These are phyloP conservation scores for Sphinx pinastri DNA, from an alignment of 2,888 invertebrate genomes.

Conservation along the genomic window DNA sequence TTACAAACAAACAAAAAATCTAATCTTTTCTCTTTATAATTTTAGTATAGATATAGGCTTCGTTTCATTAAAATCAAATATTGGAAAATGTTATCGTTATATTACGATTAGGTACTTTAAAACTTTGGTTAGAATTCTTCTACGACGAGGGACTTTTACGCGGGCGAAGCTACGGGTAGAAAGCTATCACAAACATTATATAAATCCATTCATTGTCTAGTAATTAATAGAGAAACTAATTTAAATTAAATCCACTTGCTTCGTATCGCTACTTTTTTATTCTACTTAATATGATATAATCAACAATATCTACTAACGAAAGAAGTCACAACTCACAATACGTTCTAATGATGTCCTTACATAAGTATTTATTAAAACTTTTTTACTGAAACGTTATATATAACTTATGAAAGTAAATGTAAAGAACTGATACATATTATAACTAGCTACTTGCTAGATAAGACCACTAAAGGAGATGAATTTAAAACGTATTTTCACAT, in stretches of 20 bases:
- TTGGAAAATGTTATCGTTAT: too few species aligned
- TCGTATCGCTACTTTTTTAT: not conserved
- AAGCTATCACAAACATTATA: not conserved
- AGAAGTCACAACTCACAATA: not conserved
- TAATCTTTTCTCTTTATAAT: too few species aligned
- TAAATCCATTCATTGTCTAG: not conserved
- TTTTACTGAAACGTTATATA: conserved; percentile 1
- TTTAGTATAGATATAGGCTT: too few species aligned
- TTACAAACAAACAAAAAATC: too few species aligned
- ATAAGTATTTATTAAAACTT: conserved; percentile 1
- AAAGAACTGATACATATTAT: not conserved
- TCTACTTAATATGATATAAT: conserved; percentile 15
- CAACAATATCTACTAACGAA: not conserved
- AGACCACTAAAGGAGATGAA: not conserved
- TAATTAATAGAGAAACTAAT: not conserved
- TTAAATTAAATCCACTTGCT: not conserved
- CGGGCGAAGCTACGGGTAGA: too few species aligned
- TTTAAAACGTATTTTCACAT: too few species aligned
- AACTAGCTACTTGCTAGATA: not conserved
- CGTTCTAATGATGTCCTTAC: conserved; percentile 11
- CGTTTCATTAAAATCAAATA: too few species aligned
- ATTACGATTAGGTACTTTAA: too few species aligned
- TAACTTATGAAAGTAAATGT: conserved; percentile 18
- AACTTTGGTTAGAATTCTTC: too few species aligned
- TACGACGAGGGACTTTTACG: too few species aligned